Base-by-base conservation (phyloP, 1,140 invertebrate species). In the Parapsyche elsis region DNA sequence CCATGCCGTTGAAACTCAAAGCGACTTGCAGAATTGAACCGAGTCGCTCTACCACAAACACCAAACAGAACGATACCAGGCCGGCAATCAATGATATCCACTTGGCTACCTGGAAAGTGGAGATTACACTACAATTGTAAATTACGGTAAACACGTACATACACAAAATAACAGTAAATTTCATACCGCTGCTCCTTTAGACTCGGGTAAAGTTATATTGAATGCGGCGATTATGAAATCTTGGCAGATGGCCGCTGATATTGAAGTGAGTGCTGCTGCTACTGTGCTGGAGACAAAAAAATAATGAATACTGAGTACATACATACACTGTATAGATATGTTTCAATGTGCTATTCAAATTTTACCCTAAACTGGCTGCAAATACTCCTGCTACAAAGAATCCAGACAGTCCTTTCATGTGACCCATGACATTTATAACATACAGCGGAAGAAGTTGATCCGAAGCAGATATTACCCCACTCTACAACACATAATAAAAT, bases 191-290 rank as follows among this genome's bases (percentile, higher is more conserved):
- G 94, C 94, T 53, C 94, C 94, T 86, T 91, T 93, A 12, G 91
- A 86, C 5, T 95, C 93, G 0, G 92, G 91, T 71, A 97, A 86
- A 76, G 92, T 90, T 19, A 93, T 91, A 10, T 91, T 91, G 26
- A 94, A 91, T 1, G 93, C 88, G 2, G 92, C 92, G 67, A 91
- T 92, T 0, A 97, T 87, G 75, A 97, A 92, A 87, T 98, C 97
- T 87, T 98, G 94, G 85, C 96, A 93, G 1, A 95, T 95, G 2
- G 98, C 95, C 0, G 97, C 96, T 0, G 97, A 93, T 64, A 98
- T 87, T 0, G 96, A 97, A 86, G 98, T 98, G 64, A 98, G 87
- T 0, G 96, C 96, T 23, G 95, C 96, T 0, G 96, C 97, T 0
- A 98, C 95, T 2, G 97, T 98, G 84, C 96, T 97, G 86, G 26